Conservation (phyloP, 2,797 vertebrate genomes). For the Hylomyscus alleni region DNA sequence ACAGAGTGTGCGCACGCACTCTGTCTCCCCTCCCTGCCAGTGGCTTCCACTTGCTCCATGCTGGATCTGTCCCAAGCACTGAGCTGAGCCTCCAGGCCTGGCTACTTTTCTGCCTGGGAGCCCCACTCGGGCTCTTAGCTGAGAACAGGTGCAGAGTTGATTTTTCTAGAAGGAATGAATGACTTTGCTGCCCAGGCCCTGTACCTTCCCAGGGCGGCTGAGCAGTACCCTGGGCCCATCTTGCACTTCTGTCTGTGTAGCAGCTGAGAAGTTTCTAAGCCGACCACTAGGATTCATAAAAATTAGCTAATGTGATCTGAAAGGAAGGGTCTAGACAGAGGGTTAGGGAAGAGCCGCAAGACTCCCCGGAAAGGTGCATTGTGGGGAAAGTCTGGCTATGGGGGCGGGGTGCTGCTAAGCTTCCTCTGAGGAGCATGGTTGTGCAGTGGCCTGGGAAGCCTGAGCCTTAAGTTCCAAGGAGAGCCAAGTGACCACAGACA, state of each 20-base stretch:
- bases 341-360: neutral
- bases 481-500: neutral
- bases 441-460: neutral
- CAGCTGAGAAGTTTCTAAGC: neutral
- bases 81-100: neutral
- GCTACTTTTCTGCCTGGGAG: neutral
- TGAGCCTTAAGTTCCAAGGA: neutral
- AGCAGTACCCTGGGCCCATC: neutral
- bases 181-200: neutral
- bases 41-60: fast-evolving
- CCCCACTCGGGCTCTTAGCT: neutral
- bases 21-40: neutral
- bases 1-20: neutral
- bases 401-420: fast-evolving
- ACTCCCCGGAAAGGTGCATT: neutral
- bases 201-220: neutral
- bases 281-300: neutral
- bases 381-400: neutral
- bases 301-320: fast-evolving
- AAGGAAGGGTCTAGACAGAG: neutral
- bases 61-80: neutral
- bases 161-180: fast-evolving
- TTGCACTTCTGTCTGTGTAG: too few relatives aligned
- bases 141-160: neutral
- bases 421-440: neutral